Conservation (phyloP, 2,113 vertebrate species). For the Empidonax alnorum region DNA sequence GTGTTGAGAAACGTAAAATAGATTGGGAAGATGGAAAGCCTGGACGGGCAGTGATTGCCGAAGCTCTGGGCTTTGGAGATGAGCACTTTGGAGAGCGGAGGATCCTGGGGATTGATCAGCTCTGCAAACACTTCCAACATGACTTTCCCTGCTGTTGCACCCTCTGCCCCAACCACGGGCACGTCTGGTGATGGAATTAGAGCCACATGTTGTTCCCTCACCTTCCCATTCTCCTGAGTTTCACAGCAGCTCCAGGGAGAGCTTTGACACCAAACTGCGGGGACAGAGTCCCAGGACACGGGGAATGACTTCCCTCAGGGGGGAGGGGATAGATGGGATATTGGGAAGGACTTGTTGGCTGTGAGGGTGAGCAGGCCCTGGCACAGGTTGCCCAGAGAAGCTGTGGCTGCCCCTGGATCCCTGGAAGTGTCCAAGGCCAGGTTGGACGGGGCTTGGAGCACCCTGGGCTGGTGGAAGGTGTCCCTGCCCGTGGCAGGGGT, state of each 20-base stretch:
- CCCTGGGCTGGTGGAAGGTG: not conserved
- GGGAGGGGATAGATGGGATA: not conserved
- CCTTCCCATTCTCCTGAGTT: rapidly evolving
- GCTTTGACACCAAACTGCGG: not conserved
- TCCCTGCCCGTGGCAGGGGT: not conserved
- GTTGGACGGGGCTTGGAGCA: not conserved
- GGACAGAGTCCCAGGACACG: not conserved
- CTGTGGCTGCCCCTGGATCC: not conserved
- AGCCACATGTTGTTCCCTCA: rapidly evolving
- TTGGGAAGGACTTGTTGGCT: not conserved
- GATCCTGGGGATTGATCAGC: not conserved
- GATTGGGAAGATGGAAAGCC: not conserved
- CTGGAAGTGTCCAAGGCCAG: not conserved
- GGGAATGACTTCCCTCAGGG: not conserved
- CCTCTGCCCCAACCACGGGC: rapidly evolving
- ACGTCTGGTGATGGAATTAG: rapidly evolving
- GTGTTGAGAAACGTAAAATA: not conserved
- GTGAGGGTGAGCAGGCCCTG: not conserved
- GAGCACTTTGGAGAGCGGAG: not conserved
- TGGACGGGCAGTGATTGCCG: not conserved
- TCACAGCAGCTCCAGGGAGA: not conserved
- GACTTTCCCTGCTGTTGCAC: not conserved
- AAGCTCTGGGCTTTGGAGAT: not conserved
- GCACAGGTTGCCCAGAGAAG: not conserved
- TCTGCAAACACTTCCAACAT: rapidly evolving